phyloP scores from a whole-genome alignment of 2,888 invertebrate genomes.

The Augochlorella aurata region DNA sequence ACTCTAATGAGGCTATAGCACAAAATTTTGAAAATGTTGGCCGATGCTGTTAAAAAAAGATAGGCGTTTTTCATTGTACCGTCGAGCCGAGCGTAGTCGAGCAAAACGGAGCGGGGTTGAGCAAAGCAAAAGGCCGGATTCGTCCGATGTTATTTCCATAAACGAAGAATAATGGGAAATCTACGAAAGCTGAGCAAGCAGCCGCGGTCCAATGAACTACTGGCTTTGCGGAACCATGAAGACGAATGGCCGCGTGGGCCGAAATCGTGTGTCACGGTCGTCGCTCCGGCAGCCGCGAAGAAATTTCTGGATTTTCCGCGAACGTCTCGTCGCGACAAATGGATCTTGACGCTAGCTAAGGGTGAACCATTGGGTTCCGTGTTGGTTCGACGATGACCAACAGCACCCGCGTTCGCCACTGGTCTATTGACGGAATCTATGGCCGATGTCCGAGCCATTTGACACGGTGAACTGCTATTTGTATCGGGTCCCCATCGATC shows the following conservation, averaged over 20 bases:
- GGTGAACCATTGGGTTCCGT: constrained; percentile 10
- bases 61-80: no score
- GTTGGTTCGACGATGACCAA: constrained; percentile 2
- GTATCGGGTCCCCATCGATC: constrained; percentile 3
- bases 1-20: no score
- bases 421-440: neutral
- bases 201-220: constrained; percentile 26
- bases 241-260: constrained; percentile 42
- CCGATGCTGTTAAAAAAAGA: no score
- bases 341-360: constrained; percentile 16
- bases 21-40: no score
- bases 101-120: no score
- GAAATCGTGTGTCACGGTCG: constrained; percentile 31
- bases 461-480: constrained; percentile 3
- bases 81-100: neutral
- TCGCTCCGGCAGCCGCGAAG: constrained; percentile 5
- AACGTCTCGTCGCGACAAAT: constrained; percentile 26
- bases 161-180: constrained; percentile 48
- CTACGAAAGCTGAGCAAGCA: constrained; percentile 11
- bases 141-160: constrained; percentile 38
- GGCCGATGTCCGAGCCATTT: constrained; percentile 3
- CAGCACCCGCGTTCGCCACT: neutral
- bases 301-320: constrained; percentile 21
- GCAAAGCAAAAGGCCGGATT: no score
- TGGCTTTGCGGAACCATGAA: constrained; percentile 54